These are phyloP conservation scores for Calypte anna DNA, from an alignment of 2,113 vertebrate species.

Conservation along the genomic window DNA sequence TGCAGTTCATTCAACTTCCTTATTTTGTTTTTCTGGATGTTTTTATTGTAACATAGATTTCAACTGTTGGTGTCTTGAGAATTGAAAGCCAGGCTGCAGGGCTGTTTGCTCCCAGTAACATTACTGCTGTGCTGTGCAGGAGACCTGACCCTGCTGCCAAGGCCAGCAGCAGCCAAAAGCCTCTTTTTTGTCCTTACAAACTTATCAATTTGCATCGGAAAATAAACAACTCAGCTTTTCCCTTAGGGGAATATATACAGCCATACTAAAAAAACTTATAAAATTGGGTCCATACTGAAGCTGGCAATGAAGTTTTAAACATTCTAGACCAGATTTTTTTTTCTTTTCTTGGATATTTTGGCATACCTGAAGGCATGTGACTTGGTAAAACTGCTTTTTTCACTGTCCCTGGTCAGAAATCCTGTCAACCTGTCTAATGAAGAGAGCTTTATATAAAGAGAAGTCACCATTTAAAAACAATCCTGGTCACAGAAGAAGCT, in stretches of 20 bases:
- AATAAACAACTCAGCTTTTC: not conserved
- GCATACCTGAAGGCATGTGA: not conserved
- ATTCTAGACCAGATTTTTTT: not conserved
- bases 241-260: not conserved
- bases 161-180: conserved; percentile 9
- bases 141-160: not conserved
- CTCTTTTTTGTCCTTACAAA: conserved; percentile 7
- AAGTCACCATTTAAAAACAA: conserved; percentile 12
- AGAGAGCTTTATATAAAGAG: not conserved
- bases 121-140: not conserved
- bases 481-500: not conserved
- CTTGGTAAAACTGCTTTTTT: not conserved
- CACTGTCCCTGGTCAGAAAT: not conserved
- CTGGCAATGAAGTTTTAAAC: conserved; percentile 5
- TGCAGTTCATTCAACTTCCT: conserved; percentile 43
- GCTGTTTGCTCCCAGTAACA: not conserved
- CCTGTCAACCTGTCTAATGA: not conserved
- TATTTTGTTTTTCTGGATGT: conserved; percentile 12
- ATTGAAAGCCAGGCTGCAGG: conserved; percentile 21
- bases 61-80: not conserved
- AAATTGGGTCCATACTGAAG: not conserved
- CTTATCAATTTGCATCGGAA: not conserved
- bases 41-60: not conserved
- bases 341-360: conserved; percentile 5
- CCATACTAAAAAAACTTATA: not conserved